These are phyloP conservation scores for Cerastis rubricosa DNA, from an alignment of 2,888 invertebrate genomes.

Conservation along the genomic window DNA sequence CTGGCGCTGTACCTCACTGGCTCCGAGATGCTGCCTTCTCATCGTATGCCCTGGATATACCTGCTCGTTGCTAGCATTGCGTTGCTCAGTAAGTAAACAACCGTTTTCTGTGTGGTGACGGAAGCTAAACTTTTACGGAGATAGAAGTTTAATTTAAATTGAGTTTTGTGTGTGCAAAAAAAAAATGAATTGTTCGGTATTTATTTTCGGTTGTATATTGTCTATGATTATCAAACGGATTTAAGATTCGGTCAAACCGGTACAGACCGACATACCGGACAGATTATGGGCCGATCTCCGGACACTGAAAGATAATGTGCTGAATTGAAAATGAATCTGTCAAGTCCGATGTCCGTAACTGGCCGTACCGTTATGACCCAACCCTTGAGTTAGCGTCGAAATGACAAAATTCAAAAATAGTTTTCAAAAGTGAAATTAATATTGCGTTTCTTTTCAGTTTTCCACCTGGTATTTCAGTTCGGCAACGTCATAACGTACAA, in stretches of 20 bases:
- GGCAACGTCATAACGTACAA: conserved; percentile 98
- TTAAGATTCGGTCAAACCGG: not conserved
- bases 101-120: not conserved
- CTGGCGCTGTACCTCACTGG: conserved; percentile 96
- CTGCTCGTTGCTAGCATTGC: conserved; percentile 95
- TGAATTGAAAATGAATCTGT: not conserved
- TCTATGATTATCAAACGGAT: not conserved
- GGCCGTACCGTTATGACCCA: not conserved
- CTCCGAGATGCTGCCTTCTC: conserved; percentile 95
- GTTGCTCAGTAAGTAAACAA: conserved; percentile 92
- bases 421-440: not conserved
- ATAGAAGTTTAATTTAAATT: too few relatives aligned
- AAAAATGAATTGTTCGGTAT: not conserved
- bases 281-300: not conserved
- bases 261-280: not conserved
- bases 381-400: not conserved
- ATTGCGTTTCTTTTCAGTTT: conserved; percentile 91
- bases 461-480: conserved; percentile 98
- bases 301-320: not conserved
- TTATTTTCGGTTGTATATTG: not conserved
- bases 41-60: conserved; percentile 96
- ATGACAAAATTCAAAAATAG: not conserved
- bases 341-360: not conserved
- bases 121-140: not conserved
- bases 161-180: not conserved